phyloP scores from a whole-genome alignment of 2,888 invertebrate species.

The Polyommatus icarus region DNA sequence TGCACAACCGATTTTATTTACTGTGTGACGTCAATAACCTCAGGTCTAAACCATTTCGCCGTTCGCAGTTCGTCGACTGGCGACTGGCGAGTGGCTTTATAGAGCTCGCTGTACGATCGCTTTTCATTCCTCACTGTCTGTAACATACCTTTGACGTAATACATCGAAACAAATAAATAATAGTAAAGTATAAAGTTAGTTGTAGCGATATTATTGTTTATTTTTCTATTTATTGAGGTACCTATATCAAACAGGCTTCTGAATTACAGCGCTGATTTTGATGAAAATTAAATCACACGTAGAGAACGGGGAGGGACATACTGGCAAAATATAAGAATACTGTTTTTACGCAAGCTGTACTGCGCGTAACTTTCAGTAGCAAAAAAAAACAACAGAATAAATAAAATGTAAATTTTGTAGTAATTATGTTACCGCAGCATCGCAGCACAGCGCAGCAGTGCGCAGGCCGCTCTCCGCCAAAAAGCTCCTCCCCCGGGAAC shows the following conservation, averaged over 20 bases:
- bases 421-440: background rate
- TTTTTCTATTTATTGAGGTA: too few species aligned
- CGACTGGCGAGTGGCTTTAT: background rate
- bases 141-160: background rate
- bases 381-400: too few species aligned
- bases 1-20: background rate
- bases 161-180: background rate
- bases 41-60: background rate
- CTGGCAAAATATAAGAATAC: too few species aligned
- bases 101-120: background rate
- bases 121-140: background rate
- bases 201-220: too few species aligned
- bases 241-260: too few species aligned
- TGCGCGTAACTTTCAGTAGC: too few species aligned
- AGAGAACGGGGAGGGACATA: too few species aligned
- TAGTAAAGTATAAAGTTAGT: too few species aligned
- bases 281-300: too few species aligned
- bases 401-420: background rate
- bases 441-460: background rate
- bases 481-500: background rate
- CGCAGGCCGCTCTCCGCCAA: background rate
- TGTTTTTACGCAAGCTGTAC: too few species aligned
- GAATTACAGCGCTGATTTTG: too few species aligned
- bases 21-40: background rate
- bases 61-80: background rate